Conservation (phyloP, 2,113 vertebrate genomes). For the Sinocyclocheilus anophthalmus region DNA sequence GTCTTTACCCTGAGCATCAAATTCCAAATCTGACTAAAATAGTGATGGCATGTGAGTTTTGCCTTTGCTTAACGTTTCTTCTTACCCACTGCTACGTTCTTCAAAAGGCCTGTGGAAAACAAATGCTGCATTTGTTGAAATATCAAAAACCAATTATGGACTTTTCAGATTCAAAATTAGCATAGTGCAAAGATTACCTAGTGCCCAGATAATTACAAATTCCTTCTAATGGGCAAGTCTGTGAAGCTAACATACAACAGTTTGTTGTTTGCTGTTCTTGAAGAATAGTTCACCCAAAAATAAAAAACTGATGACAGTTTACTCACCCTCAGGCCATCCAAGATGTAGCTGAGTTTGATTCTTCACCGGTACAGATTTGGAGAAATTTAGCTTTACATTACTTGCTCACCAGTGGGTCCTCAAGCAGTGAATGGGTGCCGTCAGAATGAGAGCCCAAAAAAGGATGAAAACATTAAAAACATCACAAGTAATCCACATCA, state of each 20-base stretch:
- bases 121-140: constrained; percentile 10
- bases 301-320: no score
- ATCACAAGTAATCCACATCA: no score
- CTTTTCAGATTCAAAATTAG: not conserved
- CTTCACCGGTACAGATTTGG: not conserved
- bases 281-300: not conserved
- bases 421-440: no score
- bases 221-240: not conserved
- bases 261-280: not conserved
- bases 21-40: constrained; percentile 20
- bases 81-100: not conserved
- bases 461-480: no score
- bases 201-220: not conserved
- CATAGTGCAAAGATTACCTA: not conserved
- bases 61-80: not conserved
- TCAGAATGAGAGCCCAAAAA: no score
- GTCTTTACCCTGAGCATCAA: constrained; percentile 12
- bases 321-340: not conserved
- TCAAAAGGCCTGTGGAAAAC: constrained; percentile 18
- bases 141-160: constrained; percentile 2
- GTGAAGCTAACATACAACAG: not conserved
- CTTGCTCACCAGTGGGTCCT: no score
- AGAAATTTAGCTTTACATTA: no score
- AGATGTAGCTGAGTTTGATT: not conserved
- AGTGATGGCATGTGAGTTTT: constrained; percentile 20